A percentile compares a stretch with the other conserved stretches of the same genome.
These are phyloP conservation scores for Lytechinus pictus DNA, from an alignment of 35 echinoderm and acorn worm genomes.

Conservation along the genomic window DNA sequence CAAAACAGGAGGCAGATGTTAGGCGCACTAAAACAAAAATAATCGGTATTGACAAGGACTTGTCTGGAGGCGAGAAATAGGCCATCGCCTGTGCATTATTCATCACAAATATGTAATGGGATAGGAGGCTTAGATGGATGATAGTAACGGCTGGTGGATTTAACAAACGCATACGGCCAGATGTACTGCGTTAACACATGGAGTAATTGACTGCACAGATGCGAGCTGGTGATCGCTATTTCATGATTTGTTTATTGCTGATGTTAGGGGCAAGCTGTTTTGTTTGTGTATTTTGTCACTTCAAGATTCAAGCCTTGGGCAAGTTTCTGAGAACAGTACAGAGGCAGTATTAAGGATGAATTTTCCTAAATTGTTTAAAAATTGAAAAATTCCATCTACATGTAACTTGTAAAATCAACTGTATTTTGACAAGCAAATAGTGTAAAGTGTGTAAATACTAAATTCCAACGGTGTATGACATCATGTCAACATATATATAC, in stretches of 20 bases:
- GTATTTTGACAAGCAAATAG: no score
- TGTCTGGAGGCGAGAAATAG: neutral
- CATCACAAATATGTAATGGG: neutral
- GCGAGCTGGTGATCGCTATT: neutral
- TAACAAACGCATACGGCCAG: neutral
- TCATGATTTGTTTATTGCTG: neutral
- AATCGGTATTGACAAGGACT: neutral
- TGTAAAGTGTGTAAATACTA: no score
- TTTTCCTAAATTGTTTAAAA: no score
- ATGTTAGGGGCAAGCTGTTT: neutral
- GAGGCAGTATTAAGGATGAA: no score
- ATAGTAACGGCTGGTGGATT: neutral
- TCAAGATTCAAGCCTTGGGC: no score
- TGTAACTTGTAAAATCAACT: no score
- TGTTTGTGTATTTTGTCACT: neutral
- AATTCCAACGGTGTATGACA: no score
- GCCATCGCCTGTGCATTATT: neutral
- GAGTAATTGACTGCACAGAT: slow-evolving; percentile 11
- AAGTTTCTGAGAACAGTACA: no score
- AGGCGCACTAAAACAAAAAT: slow-evolving; percentile 13
- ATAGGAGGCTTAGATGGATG: neutral
- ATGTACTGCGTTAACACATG: neutral
- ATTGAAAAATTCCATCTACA: no score
- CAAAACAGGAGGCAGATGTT: neutral
- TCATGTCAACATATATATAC: no score